Conservation (phyloP, 2,888 invertebrate genomes). For the Neoascia interrupta region DNA sequence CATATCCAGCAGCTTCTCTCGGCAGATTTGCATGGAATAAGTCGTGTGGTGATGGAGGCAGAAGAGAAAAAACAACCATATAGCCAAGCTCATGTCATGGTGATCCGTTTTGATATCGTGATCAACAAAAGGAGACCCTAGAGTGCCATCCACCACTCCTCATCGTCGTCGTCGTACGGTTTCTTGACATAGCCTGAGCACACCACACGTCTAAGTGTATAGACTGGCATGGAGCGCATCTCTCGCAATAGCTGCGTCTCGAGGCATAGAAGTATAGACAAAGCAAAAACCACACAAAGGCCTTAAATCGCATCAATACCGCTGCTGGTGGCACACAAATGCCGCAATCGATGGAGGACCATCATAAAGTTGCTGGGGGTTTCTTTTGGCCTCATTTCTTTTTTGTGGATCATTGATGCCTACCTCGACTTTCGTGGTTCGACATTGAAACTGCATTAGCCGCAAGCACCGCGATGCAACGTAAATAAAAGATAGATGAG, state of each 20-base stretch:
- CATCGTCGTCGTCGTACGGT: conserved; percentile 32
- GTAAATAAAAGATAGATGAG: conserved; percentile 63
- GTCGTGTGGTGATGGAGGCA: conserved; percentile 44
- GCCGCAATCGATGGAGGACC: conserved; percentile 58
- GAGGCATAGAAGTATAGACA: conserved; percentile 4
- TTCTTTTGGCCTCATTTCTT: background rate
- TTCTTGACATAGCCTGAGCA: conserved; percentile 45
- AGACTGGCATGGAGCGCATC: background rate
- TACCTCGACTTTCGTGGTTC: conserved; percentile 2
- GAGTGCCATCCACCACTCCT: conserved; percentile 10
- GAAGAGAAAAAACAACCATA: conserved; percentile 40
- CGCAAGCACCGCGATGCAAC: conserved; percentile 30
- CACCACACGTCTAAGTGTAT: conserved; percentile 37
- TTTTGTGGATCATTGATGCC: background rate
- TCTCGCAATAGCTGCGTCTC: conserved; percentile 12
- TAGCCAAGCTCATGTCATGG: conserved; percentile 61
- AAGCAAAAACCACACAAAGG: conserved; percentile 49
- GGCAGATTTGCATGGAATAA: conserved; percentile 34
- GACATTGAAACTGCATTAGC: conserved; percentile 65
- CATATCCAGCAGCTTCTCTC: conserved; percentile 19
- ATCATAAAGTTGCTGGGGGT: conserved; percentile 50
- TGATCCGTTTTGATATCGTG: conserved; percentile 69
- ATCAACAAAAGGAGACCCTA: conserved; percentile 60
- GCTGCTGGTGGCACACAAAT: conserved; percentile 59
- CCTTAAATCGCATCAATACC: conserved; percentile 56